Base-by-base conservation (phyloP, 2,888 invertebrate species). In the Dolomedes plantarius region DNA sequence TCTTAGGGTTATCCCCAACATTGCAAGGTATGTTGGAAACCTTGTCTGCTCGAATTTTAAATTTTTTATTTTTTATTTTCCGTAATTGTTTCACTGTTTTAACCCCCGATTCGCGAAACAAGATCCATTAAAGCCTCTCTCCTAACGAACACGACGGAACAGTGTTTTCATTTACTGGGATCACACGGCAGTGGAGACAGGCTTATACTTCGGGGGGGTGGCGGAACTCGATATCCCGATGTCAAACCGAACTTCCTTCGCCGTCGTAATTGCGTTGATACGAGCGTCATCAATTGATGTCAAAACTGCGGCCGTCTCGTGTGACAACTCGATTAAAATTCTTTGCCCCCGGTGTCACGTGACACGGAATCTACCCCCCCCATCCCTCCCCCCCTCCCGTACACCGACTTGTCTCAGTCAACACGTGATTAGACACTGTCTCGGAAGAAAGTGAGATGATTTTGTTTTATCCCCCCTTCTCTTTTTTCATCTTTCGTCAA, bases 251-350 rank as follows among this genome's bases (percentile, higher is more conserved):
- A 23, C 27, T 28, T 68, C 29, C 69, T 69, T 64, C 41, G 23
- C 19, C 39, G 67, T 75, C 69, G 75, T 82, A 82, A 82, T 82
- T 82, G 82, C 50, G 36, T 32, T 76, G 76, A 82, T 76, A 41
- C 46, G 65, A 65, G 39, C 69, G 46, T 65, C 82, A 72, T 76
- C 82, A 82, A 71, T 76, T 76, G 76, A 64, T 76, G 76, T 76
- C 72, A 81, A 19, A 75, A 69, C 9, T 69, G 19, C 27, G 36
- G 65, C 19, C 7, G 31, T 56, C 56, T 75, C 62, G 62, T 65
- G 31, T 81, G 81, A 81, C 81, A 81, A 81, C 82, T 82, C 82
- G 82, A 82, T 82, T 82, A 72, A 65, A 82, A 82, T 81, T 81
- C 75, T 62, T 69, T 68, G 39, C 81, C 68, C 28, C 39, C 68